Percentiles rank a stretch among this genome's conserved stretches.
Evolutionary conservation across 2,888 invertebrate species (phyloP).

Genomic region (Zhengitettix transpicula): DNA sequence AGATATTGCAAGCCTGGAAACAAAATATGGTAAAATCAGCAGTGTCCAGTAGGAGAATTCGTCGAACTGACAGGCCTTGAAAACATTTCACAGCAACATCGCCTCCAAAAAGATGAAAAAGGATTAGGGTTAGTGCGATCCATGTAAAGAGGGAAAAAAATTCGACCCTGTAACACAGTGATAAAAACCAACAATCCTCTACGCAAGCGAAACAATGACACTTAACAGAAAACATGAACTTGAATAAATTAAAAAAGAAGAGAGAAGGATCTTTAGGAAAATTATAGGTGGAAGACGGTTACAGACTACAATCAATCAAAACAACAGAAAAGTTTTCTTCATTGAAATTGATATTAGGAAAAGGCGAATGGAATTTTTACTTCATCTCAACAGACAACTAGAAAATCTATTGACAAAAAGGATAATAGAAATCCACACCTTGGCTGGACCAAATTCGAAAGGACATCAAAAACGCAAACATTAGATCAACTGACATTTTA

Average conservation of each 20-base stretch:
- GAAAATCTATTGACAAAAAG: background rate
- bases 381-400: background rate
- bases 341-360: background rate
- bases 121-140: background rate
- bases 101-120: background rate
- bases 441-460: background rate
- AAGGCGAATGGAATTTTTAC: background rate
- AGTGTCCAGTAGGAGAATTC: too few species aligned
- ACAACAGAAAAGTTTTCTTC: background rate
- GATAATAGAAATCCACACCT: background rate
- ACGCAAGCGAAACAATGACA: background rate
- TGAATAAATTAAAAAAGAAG: background rate
- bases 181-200: slow-evolving; percentile 1
- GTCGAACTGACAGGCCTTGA: too few species aligned
- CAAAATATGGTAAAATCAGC: background rate
- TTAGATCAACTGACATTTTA: background rate
- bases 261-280: background rate
- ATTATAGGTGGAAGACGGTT: background rate
- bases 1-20: background rate
- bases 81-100: background rate
- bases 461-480: background rate
- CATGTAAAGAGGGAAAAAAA: background rate
- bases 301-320: background rate
- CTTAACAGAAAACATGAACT: background rate
- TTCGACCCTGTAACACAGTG: slow-evolving; percentile 1